Base-by-base conservation (phyloP, 1,140 invertebrate genomes). In the Brachionus rotundiformis region DNA sequence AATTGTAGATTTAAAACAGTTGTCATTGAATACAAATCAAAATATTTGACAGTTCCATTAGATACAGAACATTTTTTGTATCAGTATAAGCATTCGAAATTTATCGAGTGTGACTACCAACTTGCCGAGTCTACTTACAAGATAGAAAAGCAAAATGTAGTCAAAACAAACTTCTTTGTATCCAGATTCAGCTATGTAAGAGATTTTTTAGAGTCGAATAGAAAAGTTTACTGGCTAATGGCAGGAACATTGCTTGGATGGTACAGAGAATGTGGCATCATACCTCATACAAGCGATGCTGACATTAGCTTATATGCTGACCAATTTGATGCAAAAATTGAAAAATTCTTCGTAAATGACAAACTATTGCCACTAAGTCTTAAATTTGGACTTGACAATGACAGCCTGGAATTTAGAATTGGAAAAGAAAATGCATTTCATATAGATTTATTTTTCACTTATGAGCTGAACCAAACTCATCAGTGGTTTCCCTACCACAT, bases 211-310 rank as follows among this genome's bases (percentile, higher is more conserved):
- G 61, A 63, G 11, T 27, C 19, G 1, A 3, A 29, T 63, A 5
- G 29, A 33, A 63, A 63, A 33, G 25, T 13, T 6, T 63, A 63
- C 29, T 63, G 61, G 61, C 23, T 63, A 27, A 33, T 33, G 29
- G 61, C 61, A 11, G 61, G 61, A 23, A 63, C 61, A 16, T 16
- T 63, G 29, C 16, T 73, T 19, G 68, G 68, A 6, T 73, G 68
- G 68, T 73, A 73, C n/a, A 39, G 68, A 16, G 29, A 73, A 36
- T 73, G 68, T 36, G 39, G 39, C 7, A 41, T 73, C 8, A 73
- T 73, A 36, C 33, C 68, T 19, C 33, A 36, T 36, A 73, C 68
- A 36, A 41, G 3, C 39, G 68, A 73, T 73, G 33, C 23, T 36
- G 68, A 73, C 19, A 6, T 73, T 0, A 36, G 33, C 6, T 25